Base-by-base conservation (phyloP, 2,797 vertebrate species). In the Paratrypauchen microcephalus region DNA sequence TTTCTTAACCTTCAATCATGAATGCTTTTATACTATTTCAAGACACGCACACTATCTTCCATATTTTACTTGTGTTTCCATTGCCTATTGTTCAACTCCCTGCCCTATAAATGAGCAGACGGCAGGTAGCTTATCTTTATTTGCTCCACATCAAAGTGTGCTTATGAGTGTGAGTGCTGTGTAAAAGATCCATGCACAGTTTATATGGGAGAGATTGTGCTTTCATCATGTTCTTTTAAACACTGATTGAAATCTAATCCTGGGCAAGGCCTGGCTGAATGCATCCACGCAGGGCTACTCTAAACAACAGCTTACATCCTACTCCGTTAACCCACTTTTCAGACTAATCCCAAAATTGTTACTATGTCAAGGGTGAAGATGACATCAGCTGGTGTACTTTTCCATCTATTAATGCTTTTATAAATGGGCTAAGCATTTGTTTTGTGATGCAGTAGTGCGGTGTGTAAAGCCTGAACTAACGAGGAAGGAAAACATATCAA, bases 261-360 rank as follows among this genome's bases (percentile, higher is more conserved):
- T 30, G 36, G 28, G 61, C 75, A 75, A 70, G 55, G 45, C 36
- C 60, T 59, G 66, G 64, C 78, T 76, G 47, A 81, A 72, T 71
- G 12, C 61, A 57, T 50, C 30, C 66, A 77, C 23, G 64, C 62
- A 70, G 76, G 72, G 39, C 65, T 48, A 39, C 39, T 75, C 67
- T 66, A 57, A 74, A 64, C 74, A 71, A 52, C 66, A 56, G 70
- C 79, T 85, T 79, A 65, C 55, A 82, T 69, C 77, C 73, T 76
- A 71, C 69, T 60, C 59, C 62, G 80, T 78, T 79, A 87, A 86
- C 82, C 12, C 67, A 77, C 83, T 84, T 87, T 70, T 69, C 36
- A 60, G 83, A 75, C 83, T 90, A 89, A 88, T 87, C 85, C 75
- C 80, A 70, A 89, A 89, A 88, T 89, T 89, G 66, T 78, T 75